Evolutionary conservation across 1,140 invertebrate species (phyloP).

Genomic region (Drosophila tristis): DNA sequence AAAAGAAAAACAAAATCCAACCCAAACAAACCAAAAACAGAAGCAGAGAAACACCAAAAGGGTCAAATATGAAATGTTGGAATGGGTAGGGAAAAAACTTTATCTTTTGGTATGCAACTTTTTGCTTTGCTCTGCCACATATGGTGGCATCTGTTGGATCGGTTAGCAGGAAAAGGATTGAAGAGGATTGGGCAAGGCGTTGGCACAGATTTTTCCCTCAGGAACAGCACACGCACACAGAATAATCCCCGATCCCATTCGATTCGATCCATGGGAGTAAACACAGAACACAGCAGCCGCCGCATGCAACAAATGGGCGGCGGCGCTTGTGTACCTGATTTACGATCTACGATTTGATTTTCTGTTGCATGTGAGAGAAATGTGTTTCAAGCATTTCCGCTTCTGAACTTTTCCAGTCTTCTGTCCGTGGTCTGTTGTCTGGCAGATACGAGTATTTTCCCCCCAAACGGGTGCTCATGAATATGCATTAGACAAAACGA

Average conservation of each 20-base stretch:
- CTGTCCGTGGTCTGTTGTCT: constrained; percentile 23
- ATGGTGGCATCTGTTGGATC: constrained; percentile 65
- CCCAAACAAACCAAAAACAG: constrained; percentile 30
- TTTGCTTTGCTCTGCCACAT: constrained; percentile 39
- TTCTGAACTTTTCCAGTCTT: constrained; percentile 36
- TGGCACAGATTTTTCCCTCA: constrained; percentile 45
- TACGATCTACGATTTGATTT: constrained; percentile 23
- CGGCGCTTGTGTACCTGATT: constrained; percentile 51
- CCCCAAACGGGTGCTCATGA: constrained; percentile 31
- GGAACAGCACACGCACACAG: constrained; percentile 37
- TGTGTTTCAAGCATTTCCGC: constrained; percentile 43
- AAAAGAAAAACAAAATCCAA: constrained; percentile 7
- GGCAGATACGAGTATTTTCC: constrained; percentile 5
- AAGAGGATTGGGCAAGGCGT: constrained; percentile 32
- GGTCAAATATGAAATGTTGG: constrained; percentile 27
- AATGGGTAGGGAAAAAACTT: constrained; percentile 28
- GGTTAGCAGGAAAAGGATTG: constrained; percentile 35
- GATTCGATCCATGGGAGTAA: constrained; percentile 31
- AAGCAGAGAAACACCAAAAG: constrained; percentile 37
- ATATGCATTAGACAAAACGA: constrained; percentile 50
- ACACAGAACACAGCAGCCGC: constrained; percentile 31
- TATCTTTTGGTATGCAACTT: constrained; percentile 41
- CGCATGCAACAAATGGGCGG: constrained; percentile 33
- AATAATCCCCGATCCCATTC: constrained; percentile 5
- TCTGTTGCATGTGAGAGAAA: constrained; percentile 27